Evolutionary conservation across 2,888 invertebrate species (phyloP), one percentile per base, ranked within the genome.

Genomic region (Didymodactylos carnosus): DNA sequence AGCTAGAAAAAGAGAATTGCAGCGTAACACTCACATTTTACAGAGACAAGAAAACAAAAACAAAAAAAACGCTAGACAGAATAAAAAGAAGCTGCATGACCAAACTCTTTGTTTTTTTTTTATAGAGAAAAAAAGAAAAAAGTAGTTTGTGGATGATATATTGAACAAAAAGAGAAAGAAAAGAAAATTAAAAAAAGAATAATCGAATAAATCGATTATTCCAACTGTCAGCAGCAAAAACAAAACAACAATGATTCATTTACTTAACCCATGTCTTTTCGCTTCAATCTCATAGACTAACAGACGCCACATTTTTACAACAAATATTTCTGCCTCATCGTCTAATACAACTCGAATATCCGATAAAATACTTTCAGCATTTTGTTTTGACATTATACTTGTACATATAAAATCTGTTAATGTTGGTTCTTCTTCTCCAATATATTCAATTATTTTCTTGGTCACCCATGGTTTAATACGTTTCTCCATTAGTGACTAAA

Each of bases 261-360:
- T 74, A 53, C 71, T 41, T 14, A 74, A 23, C 13, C 74, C 74
- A 35, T 49, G 46, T 7, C 75, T 62, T 70, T 95, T 95, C 75
- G 95, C 94, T 87, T 98, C 97, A 79, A 95, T 92, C 88, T 99
- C 98, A 86, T 97, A 99, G 80, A 99, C 97, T 77, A 99, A 87
- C 81, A 99, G 87, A 79, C 98, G 88, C 98, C 98, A 99, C 94
- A 99, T 94, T 88, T 99, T 99, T 77, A 98, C 94, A 79, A 98
- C 95, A 86, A 99, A 99, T 78, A 95, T 94, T 86, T 98, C 97
- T 6, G 98, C 98, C 85, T 99, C 98, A 83, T 99, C 97, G 84
- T 99, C 98, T 80, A 99, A 87, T 78, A 98, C 97, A 95, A 97
- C 94, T 86, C 94, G 92, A 80, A 99, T 94, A 87, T 99, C 98